phyloP scores from a whole-genome alignment of 1,140 invertebrate species.

The Cotesia glomerata region DNA sequence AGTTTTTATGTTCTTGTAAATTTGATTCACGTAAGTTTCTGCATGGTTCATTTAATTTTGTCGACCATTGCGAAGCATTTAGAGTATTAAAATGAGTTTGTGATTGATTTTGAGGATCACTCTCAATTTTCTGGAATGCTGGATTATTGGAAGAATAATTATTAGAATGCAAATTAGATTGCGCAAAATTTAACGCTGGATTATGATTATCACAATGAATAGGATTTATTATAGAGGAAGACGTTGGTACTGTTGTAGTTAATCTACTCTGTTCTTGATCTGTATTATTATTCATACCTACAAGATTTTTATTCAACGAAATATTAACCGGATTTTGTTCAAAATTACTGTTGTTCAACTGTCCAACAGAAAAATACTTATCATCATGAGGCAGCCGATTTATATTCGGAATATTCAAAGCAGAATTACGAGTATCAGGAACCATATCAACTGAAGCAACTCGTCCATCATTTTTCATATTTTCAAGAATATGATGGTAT shows the following conservation, averaged over 20 bases:
- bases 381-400: conserved; percentile 19
- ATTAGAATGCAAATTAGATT: conserved; percentile 14
- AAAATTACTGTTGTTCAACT: neutral
- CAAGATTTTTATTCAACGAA: neutral
- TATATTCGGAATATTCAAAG: conserved; percentile 21
- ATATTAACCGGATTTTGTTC: neutral
- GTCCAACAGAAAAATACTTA: neutral
- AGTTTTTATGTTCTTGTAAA: conserved; percentile 30
- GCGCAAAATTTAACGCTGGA: conserved; percentile 19
- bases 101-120: neutral
- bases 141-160: conserved; percentile 15
- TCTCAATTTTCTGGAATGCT: neutral
- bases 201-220: neutral
- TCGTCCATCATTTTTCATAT: conserved; percentile 30
- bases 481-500: conserved; percentile 38
- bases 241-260: too few relatives aligned
- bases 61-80: conserved; percentile 12
- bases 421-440: conserved; percentile 21
- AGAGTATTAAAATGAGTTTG: conserved; percentile 15
- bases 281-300: neutral
- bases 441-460: conserved; percentile 20
- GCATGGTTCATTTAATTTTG: conserved; percentile 1
- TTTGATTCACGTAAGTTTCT: neutral
- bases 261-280: neutral
- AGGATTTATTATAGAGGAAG: neutral